Base-by-base conservation (phyloP, 2,797 vertebrate genomes). In the Pogonophryne albipinna region DNA sequence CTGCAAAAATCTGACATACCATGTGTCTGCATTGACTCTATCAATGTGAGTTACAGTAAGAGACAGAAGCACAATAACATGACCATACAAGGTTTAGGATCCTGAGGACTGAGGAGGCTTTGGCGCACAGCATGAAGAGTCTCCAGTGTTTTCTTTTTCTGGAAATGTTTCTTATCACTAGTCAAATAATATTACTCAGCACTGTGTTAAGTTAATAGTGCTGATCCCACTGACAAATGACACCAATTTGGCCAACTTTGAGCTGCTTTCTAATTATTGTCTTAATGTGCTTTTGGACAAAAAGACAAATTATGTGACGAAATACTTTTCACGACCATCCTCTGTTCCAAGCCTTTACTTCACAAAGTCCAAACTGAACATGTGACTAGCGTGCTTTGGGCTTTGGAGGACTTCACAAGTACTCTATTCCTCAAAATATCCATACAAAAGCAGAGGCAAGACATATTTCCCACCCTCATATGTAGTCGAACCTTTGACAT, bases 51-150 rank as follows among this genome's bases (percentile, higher is more conserved):
- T 38, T 82, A 79, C 85, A 80, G 75, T 58, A 44, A 27, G 44
- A 74, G 78, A 76, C 63, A 62, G 64, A 38, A 62, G 68, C 60
- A 85, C 85, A 88, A 87, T 85, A 91, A 89, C 89, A 90, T 85
- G 72, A 87, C 93, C 89, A 83, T 90, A 93, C 50, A 93, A 87
- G 92, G 92, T 62, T 9, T 14, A 46, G 51, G 82, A 79, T 53
- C 70, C 78, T 73, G 75, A 72, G 78, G 59, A 19, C 78, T 46
- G 61, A 47, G 53, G 34, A 64, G 51, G 19, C 66, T 79, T 76
- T 84, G 82, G 84, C 79, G 67, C 34, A 9, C 11, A 56, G 44
- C 69, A 56, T 38, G 74, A 86, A 84, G 78, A 73, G 57, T 20
- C 57, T 84, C 8, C 50, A 38, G 55, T 23, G 63, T 76, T 83